Percentiles rank a stretch among this genome's conserved stretches.
Conservation (phyloP, 1,140 invertebrate species). For the Cydia splendana region DNA sequence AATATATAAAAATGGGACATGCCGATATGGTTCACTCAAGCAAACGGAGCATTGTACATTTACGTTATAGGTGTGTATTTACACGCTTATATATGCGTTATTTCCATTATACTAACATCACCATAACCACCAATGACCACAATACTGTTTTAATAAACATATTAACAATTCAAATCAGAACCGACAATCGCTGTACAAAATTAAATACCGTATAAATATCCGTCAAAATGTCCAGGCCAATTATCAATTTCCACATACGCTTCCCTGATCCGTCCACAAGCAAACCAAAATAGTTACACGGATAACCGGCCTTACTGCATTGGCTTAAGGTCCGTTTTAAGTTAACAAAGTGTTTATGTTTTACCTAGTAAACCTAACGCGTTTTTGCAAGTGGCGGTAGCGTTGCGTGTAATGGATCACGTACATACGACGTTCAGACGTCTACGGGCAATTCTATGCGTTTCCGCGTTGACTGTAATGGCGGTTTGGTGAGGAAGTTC, state of each 20-base stretch:
- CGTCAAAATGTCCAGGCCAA: background rate
- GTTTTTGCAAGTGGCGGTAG: background rate
- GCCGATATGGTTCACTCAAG: background rate
- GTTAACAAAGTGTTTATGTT: background rate
- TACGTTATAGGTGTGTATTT: background rate
- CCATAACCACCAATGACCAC: background rate
- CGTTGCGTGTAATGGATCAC: constrained; percentile 18
- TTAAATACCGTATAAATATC: constrained; percentile 7
- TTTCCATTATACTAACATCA: background rate
- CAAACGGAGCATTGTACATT: too few relatives aligned
- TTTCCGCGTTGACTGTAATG: constrained; percentile 2
- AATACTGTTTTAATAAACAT: background rate
- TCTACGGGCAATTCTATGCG: constrained; percentile 3
- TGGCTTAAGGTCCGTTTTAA: background rate
- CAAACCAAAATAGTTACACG: background rate
- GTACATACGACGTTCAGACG: constrained; percentile 1
- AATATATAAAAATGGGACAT: background rate
- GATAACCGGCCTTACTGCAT: background rate
- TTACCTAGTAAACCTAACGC: background rate
- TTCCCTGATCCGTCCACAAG: background rate
- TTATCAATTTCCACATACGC: constrained; percentile 8
- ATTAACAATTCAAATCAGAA: background rate
- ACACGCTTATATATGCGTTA: background rate
- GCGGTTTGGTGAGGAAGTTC: constrained; percentile 2
- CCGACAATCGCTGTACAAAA: background rate